A percentile compares a stretch with the other conserved stretches of the same genome.
Evolutionary conservation across 2,888 invertebrate genomes (phyloP).

Genomic region (Scaptomyza parva): DNA sequence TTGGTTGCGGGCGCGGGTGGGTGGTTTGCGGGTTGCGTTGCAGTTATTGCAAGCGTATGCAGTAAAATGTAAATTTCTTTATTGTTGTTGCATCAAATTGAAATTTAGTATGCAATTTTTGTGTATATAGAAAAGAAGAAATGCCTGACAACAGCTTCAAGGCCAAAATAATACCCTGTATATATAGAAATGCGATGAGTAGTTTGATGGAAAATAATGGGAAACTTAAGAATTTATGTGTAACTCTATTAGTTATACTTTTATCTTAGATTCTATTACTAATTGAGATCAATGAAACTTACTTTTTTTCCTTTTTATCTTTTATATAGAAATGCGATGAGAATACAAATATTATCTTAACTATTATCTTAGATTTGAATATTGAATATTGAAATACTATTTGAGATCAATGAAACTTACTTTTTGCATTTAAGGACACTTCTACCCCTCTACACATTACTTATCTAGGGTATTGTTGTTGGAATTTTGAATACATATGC

Average conservation of each 20-base stretch:
- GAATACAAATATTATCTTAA: no score
- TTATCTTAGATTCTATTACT: no score
- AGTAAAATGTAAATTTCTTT: constrained; percentile 51
- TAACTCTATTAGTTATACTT: no score
- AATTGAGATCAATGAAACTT: no score
- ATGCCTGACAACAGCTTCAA: neutral
- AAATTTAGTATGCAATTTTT: constrained; percentile 53
- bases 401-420: no score
- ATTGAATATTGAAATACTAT: no score
- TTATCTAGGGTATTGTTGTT: constrained; percentile 12
- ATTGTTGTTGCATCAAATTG: constrained; percentile 62
- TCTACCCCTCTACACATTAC: neutral
- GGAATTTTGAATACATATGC: constrained; percentile 20
- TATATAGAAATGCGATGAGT: neutral
- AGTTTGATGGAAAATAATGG: neutral
- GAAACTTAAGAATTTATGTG: no score
- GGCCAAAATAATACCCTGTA: constrained; percentile 4
- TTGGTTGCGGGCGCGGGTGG: neutral
- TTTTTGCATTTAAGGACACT: no score
- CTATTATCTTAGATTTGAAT: no score
- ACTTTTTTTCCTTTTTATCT: no score
- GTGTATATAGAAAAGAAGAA: constrained; percentile 24
- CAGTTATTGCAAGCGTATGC: constrained; percentile 26
- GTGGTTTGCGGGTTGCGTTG: neutral
- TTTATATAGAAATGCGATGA: no score